These are phyloP conservation scores for Argyrosomus japonicus DNA, from an alignment of 2,113 vertebrate species.

Conservation along the genomic window DNA sequence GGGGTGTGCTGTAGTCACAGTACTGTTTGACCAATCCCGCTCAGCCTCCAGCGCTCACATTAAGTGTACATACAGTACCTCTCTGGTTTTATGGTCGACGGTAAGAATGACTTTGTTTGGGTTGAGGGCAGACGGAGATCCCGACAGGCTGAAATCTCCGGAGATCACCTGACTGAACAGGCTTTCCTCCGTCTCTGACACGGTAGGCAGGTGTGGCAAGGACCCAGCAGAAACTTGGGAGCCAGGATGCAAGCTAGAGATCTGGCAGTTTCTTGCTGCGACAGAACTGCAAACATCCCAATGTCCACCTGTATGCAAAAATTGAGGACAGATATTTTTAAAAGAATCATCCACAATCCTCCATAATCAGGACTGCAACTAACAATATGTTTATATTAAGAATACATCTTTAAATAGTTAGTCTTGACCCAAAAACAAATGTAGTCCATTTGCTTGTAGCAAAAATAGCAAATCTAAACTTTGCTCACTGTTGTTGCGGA, in stretches of 20 bases:
- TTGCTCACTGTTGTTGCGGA: neutral
- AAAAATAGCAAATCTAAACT: too few relatives aligned
- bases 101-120: constrained; percentile 89
- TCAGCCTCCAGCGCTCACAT: neutral
- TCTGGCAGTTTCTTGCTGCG: constrained; percentile 78
- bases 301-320: constrained; percentile 76
- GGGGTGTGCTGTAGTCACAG: neutral
- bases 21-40: neutral
- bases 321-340: neutral
- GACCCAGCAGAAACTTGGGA: constrained; percentile 33
- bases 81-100: constrained; percentile 82
- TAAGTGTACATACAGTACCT: constrained; percentile 79
- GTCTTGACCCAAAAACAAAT: too few relatives aligned
- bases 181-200: constrained; percentile 82
- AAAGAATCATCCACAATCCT: neutral
- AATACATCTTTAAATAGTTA: too few relatives aligned
- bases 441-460: too few relatives aligned
- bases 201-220: constrained; percentile 59
- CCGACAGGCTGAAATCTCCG: constrained; percentile 67
- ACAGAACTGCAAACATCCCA: constrained; percentile 83
- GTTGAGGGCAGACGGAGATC: constrained; percentile 72
- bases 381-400: neutral
- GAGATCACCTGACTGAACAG: constrained; percentile 74
- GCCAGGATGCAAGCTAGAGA: constrained; percentile 47
- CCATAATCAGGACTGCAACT: neutral